Evolutionary conservation across 2,113 vertebrate species (phyloP).

Genomic region (Anseranas semipalmata): DNA sequence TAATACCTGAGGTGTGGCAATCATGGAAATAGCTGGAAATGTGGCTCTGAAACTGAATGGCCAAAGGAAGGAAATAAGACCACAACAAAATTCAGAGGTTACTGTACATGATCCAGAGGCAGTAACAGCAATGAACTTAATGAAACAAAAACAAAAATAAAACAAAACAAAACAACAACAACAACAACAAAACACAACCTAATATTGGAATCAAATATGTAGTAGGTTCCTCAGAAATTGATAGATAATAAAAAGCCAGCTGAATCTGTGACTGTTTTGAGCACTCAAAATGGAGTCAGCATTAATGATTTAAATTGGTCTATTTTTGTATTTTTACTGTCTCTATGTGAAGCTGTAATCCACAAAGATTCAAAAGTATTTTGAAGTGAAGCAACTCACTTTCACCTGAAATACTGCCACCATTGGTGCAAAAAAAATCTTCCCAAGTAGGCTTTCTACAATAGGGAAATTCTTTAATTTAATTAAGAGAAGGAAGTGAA

Average conservation of each 20-base stretch:
- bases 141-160: conserved; percentile 3
- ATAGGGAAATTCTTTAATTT: neutral
- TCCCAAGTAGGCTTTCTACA: neutral
- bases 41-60: neutral
- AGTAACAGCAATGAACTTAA: neutral
- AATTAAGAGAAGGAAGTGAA: conserved; percentile 9
- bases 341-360: neutral
- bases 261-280: neutral
- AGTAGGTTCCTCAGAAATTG: neutral
- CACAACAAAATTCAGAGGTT: neutral
- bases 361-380: neutral
- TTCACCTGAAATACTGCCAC: neutral
- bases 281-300: neutral
- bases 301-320: neutral
- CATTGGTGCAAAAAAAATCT: neutral
- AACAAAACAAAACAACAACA: too few relatives aligned
- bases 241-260: neutral
- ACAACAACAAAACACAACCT: too few relatives aligned
- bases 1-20: neutral
- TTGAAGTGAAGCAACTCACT: neutral
- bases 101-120: neutral
- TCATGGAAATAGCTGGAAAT: conserved; percentile 6
- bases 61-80: conserved; percentile 9
- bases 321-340: neutral
- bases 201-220: neutral